Evolutionary conservation across 2,888 invertebrate species (phyloP).

Genomic region (Dyspetes luteomarginatus): DNA sequence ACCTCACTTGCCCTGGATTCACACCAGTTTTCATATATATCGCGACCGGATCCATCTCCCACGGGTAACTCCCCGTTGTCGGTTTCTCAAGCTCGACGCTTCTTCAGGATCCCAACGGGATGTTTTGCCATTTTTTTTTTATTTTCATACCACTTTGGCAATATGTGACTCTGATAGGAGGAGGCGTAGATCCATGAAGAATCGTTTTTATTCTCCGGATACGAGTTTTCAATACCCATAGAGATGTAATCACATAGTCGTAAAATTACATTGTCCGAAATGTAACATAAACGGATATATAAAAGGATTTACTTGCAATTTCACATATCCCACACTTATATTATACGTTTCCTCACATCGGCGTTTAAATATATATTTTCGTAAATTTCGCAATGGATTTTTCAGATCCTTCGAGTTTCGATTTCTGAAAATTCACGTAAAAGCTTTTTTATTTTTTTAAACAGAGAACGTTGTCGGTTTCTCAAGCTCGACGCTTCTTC

Average conservation of each 20-base stretch:
- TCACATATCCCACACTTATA: no score
- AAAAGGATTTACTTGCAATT: not conserved
- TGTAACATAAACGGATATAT: not conserved
- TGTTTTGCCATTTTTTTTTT: slow-evolving; percentile 46
- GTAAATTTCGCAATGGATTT: no score
- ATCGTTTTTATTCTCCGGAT: slow-evolving; percentile 34
- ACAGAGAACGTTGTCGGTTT: slow-evolving; percentile 49
- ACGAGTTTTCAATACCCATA: not conserved
- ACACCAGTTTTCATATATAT: slow-evolving; percentile 49
- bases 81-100: slow-evolving; percentile 36
- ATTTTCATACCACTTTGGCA: not conserved
- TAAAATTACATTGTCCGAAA: no score
- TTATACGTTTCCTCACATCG: no score
- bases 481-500: slow-evolving; percentile 26
- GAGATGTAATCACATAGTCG: not conserved
- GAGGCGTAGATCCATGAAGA: not conserved
- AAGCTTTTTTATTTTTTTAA: no score
- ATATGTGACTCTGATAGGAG: slow-evolving; percentile 26
- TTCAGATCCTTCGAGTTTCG: no score
- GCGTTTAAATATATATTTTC: no score
- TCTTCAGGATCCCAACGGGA: slow-evolving; percentile 41
- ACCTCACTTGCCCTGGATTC: slow-evolving; percentile 66
- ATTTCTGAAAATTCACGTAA: no score
- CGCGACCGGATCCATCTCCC: slow-evolving; percentile 61
- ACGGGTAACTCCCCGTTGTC: slow-evolving; percentile 48